phyloP scores from a whole-genome alignment of 37 sponge, comb jelly and placozoan species.

The Geodia barretti region DNA sequence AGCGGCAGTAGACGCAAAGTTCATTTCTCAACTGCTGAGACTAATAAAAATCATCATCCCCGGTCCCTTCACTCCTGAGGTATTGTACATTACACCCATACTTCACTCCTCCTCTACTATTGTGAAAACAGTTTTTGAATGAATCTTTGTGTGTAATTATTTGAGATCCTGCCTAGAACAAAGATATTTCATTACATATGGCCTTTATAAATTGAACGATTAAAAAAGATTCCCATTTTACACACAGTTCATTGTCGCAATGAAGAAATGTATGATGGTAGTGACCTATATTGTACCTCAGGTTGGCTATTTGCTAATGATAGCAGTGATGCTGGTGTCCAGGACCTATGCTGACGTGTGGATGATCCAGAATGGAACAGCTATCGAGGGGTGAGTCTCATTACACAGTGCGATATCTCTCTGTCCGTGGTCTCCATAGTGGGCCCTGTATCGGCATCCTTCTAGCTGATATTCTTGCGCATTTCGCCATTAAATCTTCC shows the following conservation, averaged over 20 bases:
- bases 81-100: neutral
- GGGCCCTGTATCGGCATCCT: neutral
- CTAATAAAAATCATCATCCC: conserved; percentile 75
- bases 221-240: neutral
- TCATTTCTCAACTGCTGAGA: conserved; percentile 52
- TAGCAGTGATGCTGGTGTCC: conserved; percentile 78
- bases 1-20: conserved; percentile 77
- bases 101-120: neutral
- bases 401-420: neutral
- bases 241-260: no score
- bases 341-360: conserved; percentile 93
- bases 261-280: neutral
- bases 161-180: no score
- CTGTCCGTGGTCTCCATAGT: neutral
- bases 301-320: conserved; percentile 72
- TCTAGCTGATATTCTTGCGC: neutral
- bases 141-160: no score
- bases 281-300: conserved; percentile 6
- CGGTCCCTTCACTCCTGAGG: conserved; percentile 68
- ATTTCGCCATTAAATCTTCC: neutral
- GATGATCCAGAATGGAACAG: conserved; percentile 94
- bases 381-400: conserved; percentile 77
- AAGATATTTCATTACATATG: neutral
- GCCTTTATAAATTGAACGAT: neutral
- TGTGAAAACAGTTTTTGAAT: no score